These are phyloP conservation scores for Keiferia lycopersicella DNA, from an alignment of 2,888 invertebrate species.

Conservation along the genomic window DNA sequence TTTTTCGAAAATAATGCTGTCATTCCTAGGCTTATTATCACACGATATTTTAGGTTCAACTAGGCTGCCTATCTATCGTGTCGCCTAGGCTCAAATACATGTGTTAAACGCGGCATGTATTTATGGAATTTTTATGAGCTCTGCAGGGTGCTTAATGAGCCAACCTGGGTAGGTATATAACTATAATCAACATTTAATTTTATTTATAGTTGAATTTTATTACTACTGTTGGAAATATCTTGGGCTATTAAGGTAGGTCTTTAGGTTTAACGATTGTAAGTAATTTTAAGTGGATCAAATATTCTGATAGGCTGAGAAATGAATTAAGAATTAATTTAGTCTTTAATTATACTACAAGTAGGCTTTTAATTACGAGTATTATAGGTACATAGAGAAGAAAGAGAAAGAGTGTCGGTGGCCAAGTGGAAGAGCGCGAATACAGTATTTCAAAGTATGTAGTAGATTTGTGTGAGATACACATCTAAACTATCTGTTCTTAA, in stretches of 20 bases:
- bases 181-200: slow-evolving; percentile 8
- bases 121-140: slow-evolving; percentile 37
- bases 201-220: slow-evolving; percentile 8
- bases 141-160: slow-evolving; percentile 25
- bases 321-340: no score
- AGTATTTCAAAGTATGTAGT: no score
- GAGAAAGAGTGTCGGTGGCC: no score
- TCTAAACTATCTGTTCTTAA: neutral
- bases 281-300: neutral
- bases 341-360: no score
- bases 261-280: neutral
- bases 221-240: neutral
- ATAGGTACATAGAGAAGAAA: no score
- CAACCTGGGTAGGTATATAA: neutral
- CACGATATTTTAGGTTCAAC: neutral
- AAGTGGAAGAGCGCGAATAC: no score
- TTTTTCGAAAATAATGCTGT: neutral
- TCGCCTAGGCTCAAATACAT: slow-evolving; percentile 8
- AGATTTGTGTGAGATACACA: no score
- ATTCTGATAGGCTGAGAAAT: neutral
- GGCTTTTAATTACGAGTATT: no score
- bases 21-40: neutral
- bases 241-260: neutral
- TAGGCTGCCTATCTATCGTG: neutral
- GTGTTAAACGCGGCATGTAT: slow-evolving; percentile 15